Evolutionary conservation across 1,140 invertebrate species (phyloP), one percentile per base, ranked within the genome.

Genomic region (Drosophila albomicans): DNA sequence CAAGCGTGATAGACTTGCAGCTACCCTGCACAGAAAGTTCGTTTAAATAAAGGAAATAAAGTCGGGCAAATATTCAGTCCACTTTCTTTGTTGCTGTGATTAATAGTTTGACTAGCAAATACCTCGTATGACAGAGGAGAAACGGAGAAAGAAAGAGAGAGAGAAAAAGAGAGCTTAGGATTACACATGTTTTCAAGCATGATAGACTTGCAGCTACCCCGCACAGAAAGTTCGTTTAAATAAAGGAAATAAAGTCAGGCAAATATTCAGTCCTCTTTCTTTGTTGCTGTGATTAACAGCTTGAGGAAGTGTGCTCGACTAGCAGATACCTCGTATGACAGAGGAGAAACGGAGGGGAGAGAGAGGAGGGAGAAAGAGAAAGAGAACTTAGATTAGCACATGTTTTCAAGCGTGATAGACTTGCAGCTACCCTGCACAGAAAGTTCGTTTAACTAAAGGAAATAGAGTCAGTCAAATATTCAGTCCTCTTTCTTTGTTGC

Each of bases 301-400:
- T 20, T 20, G 16, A 20, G 16, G 16, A 16, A 51, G 48, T 51
- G 48, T 51, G 48, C 28, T 51, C 2, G 48, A 51, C 25, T 51
- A 28, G 25, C 4, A n/a, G 7, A 51, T 51, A 51, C 48, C 48
- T 10, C 20, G 3, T 30, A 30, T 5, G 6, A 0, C 0, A 20
- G 1, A 48, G 2, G 15, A 48, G 6, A 20, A 20, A 2, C 0
- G 7, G 1, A 41, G 30, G 5, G n/a, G n/a, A n/a, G n/a, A n/a
- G n/a, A n/a, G n/a, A 32, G 6, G 16, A 20, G 2, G 48, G 16
- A 11, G 10, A 54, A 4, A 28, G 1, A 49, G 20, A 25, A 1
- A 13, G 30, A 20, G 30, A 49, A 3, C 5, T 32, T 16, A 13
- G 3, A 25, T 51, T 32, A 32, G 30, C 30, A 10, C 2, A 51